Conservation (phyloP, 2,113 vertebrate genomes). For the Gobio gobio region DNA sequence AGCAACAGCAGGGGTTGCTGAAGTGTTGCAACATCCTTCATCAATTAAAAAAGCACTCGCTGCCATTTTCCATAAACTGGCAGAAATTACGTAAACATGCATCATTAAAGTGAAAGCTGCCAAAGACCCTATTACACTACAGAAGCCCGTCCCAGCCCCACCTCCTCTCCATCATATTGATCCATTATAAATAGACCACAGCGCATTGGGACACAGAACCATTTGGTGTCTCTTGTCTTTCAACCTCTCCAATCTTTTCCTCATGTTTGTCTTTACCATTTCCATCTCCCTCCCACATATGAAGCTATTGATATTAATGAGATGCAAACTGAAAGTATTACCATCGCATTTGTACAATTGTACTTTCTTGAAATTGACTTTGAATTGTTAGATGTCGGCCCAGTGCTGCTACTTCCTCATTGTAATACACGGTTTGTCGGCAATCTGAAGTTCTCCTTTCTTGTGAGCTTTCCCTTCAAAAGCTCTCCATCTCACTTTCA, state of each 20-base stretch:
- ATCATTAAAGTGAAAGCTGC: conserved; percentile 57
- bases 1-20: conserved; percentile 62
- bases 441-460: neutral
- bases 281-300: conserved; percentile 16
- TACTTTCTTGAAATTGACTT: conserved; percentile 5
- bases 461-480: neutral
- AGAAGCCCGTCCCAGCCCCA: conserved; percentile 27
- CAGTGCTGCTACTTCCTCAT: neutral
- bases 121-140: conserved; percentile 27
- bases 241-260: conserved; percentile 26
- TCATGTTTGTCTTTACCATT: conserved; percentile 31
- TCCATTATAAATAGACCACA: conserved; percentile 27
- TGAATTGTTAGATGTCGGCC: conserved; percentile 1
- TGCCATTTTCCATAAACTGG: conserved; percentile 55
- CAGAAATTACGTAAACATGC: conserved; percentile 58
- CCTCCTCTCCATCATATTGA: conserved; percentile 39
- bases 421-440: neutral
- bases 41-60: conserved; percentile 56
- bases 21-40: conserved; percentile 62
- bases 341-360: conserved; percentile 1
- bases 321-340: conserved; percentile 35
- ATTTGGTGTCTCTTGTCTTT: conserved; percentile 22
- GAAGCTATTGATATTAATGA: conserved; percentile 41
- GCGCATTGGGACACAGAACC: neutral
- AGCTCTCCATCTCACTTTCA: conserved; percentile 10